These are phyloP conservation scores for Gortyna flavago DNA, from an alignment of 2,888 invertebrate species.

Conservation along the genomic window DNA sequence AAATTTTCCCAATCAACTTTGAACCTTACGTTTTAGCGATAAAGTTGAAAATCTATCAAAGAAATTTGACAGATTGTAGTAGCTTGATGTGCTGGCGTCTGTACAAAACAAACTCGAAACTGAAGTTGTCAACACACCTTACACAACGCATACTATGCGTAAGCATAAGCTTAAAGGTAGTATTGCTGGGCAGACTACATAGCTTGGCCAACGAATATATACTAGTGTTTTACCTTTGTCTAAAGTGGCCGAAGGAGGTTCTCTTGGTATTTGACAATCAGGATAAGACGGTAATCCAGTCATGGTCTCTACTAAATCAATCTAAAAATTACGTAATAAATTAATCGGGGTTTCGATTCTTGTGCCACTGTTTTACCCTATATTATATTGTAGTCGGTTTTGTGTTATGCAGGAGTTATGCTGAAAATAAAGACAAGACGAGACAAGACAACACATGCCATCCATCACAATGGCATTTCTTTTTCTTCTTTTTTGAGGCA, in stretches of 20 bases:
- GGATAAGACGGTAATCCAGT: constrained; percentile 20
- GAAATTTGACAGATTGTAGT: no score
- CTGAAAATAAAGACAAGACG: constrained; percentile 1
- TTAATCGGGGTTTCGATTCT: not conserved
- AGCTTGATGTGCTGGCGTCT: no score
- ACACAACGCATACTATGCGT: not conserved
- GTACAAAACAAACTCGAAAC: no score
- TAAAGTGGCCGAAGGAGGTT: fast-evolving
- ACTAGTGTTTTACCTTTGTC: constrained; percentile 23
- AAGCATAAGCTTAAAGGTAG: not conserved
- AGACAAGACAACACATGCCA: not conserved
- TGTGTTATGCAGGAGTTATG: not conserved
- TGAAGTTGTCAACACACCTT: no score
- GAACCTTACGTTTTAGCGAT: no score
- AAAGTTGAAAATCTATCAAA: no score
- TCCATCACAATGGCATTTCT: not conserved
- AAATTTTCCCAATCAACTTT: no score
- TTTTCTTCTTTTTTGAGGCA: not conserved
- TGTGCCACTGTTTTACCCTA: not conserved
- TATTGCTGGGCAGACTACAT: not conserved
- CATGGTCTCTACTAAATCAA: constrained; percentile 6
- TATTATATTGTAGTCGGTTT: not conserved
- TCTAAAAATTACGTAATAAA: not conserved
- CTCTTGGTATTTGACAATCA: constrained; percentile 33
- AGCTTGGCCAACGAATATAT: not conserved